Evolutionary conservation across 1,140 invertebrate species (phyloP).

Genomic region (Papilio aristodemus): DNA sequence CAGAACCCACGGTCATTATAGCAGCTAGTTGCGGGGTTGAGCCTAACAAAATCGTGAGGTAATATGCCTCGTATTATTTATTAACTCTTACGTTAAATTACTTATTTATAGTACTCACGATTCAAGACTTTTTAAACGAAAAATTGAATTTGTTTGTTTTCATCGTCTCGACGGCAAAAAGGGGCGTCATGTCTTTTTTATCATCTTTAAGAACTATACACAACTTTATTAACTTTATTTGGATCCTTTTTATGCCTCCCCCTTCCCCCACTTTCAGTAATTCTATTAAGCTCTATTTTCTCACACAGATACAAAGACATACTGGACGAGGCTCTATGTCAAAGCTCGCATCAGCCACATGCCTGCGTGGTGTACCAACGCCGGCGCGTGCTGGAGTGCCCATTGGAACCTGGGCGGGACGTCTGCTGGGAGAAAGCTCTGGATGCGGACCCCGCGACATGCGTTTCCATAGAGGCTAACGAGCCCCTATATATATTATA

Average conservation of each 20-base stretch:
- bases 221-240: too few relatives aligned
- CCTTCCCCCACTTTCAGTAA: neutral
- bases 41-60: conserved; percentile 90
- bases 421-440: conserved; percentile 89
- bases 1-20: conserved; percentile 92
- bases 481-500: conserved; percentile 96
- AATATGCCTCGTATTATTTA: conserved; percentile 28
- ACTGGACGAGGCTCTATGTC: conserved; percentile 90
- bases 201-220: too few relatives aligned
- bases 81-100: too few relatives aligned
- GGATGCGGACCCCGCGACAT: conserved; percentile 85
- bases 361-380: conserved; percentile 92
- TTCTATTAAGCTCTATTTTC: neutral
- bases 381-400: conserved; percentile 83
- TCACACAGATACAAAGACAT: conserved; percentile 91
- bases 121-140: too few relatives aligned
- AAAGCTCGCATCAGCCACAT: conserved; percentile 85
- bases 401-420: conserved; percentile 84
- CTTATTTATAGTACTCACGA: too few relatives aligned
- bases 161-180: too few relatives aligned
- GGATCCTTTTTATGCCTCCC: too few relatives aligned
- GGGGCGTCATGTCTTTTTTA: too few relatives aligned
- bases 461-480: conserved; percentile 92
- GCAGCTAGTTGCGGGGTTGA: conserved; percentile 95
- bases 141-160: too few relatives aligned